Evolutionary conservation across 1,140 invertebrate genomes (phyloP).

Genomic region (Cotesia typhae): DNA sequence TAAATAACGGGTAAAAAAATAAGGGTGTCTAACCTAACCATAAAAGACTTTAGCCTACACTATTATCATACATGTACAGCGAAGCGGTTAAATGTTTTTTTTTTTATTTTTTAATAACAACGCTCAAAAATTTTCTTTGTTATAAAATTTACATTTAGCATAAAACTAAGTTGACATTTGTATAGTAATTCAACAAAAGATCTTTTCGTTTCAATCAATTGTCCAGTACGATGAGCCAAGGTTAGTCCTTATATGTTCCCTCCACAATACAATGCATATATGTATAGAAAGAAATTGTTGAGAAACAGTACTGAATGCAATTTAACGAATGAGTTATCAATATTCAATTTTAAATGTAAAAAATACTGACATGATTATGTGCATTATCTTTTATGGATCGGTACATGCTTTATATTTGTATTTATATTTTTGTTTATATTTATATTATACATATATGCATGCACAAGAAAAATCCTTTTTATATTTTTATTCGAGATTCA

Average conservation of each 20-base stretch:
- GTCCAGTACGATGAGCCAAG: neutral
- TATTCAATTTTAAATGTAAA: conserved; percentile 11
- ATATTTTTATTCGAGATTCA: conserved; percentile 17
- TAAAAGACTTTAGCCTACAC: too few relatives aligned
- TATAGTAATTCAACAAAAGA: too few relatives aligned
- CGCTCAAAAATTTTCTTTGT: too few relatives aligned
- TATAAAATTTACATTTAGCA: neutral
- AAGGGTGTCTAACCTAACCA: neutral
- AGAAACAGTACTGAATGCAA: neutral
- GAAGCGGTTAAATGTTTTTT: too few relatives aligned
- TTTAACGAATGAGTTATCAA: conserved; percentile 13
- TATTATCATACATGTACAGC: too few relatives aligned
- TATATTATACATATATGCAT: too few relatives aligned
- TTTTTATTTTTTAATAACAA: too few relatives aligned
- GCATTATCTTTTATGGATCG: neutral
- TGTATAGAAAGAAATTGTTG: neutral
- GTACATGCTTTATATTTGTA: neutral
- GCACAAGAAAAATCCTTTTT: too few relatives aligned
- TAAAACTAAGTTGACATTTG: neutral
- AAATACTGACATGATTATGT: neutral
- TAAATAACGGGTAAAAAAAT: conserved; percentile 13
- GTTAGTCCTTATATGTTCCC: neutral
- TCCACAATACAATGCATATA: neutral
- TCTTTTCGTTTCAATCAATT: conserved; percentile 6
- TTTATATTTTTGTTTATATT: too few relatives aligned